Evolutionary conservation across 2,888 invertebrate genomes (phyloP).

Genomic region (Gisinianus flammeolus): DNA sequence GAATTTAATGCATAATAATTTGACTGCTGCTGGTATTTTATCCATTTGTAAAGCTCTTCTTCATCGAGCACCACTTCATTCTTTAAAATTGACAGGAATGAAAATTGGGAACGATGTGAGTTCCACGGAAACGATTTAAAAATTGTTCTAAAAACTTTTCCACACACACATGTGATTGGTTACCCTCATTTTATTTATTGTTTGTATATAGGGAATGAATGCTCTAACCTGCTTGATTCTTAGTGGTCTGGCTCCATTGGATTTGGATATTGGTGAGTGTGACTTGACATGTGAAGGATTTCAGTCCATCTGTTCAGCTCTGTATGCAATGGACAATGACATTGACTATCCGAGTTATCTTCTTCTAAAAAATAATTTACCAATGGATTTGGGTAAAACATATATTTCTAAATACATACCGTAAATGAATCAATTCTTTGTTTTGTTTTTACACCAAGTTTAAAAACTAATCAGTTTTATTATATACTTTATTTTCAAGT

Average conservation of each 20-base stretch:
- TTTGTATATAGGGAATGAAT: constrained; percentile 50
- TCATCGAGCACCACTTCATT: constrained; percentile 47
- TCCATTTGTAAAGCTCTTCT: constrained; percentile 45
- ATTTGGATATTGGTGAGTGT: constrained; percentile 52
- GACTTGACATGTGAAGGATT: constrained; percentile 53
- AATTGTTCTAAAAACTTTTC: too few relatives aligned
- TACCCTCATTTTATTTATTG: neutral
- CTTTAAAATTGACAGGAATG: constrained; percentile 55
- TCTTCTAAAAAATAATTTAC: constrained; percentile 46
- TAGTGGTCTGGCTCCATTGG: constrained; percentile 51
- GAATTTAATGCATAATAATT: constrained; percentile 54
- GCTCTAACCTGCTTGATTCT: constrained; percentile 54
- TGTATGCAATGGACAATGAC: constrained; percentile 55
- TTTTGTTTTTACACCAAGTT: too few relatives aligned
- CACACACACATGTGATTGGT: neutral
- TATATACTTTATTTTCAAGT: neutral
- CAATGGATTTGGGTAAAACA: constrained; percentile 51
- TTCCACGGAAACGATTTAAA: neutral
- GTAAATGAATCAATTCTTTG: too few relatives aligned
- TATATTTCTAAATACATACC: too few relatives aligned
- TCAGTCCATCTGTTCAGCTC: constrained; percentile 52
- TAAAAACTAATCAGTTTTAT: constrained; percentile 12
- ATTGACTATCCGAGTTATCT: constrained; percentile 51
- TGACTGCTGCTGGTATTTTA: constrained; percentile 49
- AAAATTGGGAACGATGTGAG: constrained; percentile 55